Evolutionary conservation across 2,888 invertebrate genomes (phyloP).

Genomic region (Pomacea canaliculata): DNA sequence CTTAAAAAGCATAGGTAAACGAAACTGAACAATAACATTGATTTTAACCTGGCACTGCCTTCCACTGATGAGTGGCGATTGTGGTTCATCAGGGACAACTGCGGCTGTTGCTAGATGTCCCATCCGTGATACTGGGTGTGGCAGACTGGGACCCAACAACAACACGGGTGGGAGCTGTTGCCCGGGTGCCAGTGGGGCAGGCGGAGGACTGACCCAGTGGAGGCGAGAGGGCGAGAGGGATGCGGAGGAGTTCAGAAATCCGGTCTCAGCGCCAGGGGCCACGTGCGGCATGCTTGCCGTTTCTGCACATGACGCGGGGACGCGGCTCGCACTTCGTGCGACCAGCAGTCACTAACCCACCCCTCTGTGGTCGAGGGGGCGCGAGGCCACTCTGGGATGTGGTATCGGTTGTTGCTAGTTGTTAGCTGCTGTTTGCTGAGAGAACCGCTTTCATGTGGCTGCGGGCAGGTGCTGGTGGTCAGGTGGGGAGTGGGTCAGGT

Average conservation of each 20-base stretch:
- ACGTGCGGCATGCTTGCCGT: not conserved
- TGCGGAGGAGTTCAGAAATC: conserved; percentile 6
- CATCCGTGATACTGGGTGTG: conserved; percentile 36
- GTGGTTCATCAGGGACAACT: conserved; percentile 69
- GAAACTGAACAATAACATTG: too few relatives aligned
- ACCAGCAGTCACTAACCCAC: too few relatives aligned
- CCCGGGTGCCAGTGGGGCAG: conserved; percentile 43
- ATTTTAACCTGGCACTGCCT: conserved; percentile 67
- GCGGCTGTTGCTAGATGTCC: conserved; percentile 47
- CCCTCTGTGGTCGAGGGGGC: not conserved
- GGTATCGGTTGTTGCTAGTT: conserved; percentile 2
- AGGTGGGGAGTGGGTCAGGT: conserved; percentile 25
- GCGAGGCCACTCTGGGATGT: not conserved
- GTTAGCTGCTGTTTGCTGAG: conserved; percentile 17
- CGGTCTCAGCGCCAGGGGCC: not conserved
- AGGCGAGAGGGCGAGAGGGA: conserved; percentile 9
- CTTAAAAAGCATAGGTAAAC: too few relatives aligned
- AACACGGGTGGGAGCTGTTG: conserved; percentile 7
- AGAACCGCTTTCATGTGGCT: conserved; percentile 6
- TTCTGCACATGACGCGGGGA: conserved; percentile 9
- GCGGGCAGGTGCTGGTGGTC: conserved; percentile 19
- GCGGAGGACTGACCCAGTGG: conserved; percentile 38
- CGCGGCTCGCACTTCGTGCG: not conserved
- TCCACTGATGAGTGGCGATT: conserved; percentile 68
- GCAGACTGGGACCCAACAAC: conserved; percentile 31